Conservation (phyloP, 2,113 vertebrate species). For the Platysteira castanea region DNA sequence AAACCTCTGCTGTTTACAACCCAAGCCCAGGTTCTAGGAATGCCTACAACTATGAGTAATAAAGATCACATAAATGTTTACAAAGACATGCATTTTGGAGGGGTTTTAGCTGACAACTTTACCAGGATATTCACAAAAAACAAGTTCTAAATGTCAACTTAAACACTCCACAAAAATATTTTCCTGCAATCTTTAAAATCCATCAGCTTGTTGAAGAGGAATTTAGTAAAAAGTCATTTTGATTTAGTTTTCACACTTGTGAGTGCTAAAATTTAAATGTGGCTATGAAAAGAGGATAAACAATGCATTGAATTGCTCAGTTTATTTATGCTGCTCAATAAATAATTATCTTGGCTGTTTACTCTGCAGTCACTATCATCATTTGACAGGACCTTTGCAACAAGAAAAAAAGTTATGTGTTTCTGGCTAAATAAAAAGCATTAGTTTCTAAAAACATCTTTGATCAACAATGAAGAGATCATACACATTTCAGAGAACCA, state of each 20-base stretch:
- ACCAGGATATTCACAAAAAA: background rate
- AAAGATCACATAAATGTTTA: background rate
- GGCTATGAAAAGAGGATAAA: background rate
- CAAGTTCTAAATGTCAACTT: background rate
- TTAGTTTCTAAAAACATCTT: background rate
- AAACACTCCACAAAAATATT: background rate
- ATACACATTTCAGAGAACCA: background rate
- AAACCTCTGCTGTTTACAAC: background rate
- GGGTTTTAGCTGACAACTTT: background rate
- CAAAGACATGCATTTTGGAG: background rate
- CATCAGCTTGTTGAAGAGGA: background rate
- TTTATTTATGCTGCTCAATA: background rate
- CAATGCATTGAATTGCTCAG: background rate
- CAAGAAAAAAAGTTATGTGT: background rate
- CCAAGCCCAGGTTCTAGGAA: background rate
- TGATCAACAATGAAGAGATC: background rate
- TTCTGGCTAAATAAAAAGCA: background rate
- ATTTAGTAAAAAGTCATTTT: background rate
- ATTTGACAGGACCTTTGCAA: background rate
- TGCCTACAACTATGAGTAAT: background rate
- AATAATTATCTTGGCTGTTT: background rate
- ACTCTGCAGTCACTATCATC: background rate
- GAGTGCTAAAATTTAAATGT: background rate
- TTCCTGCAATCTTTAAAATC: background rate
- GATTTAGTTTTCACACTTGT: background rate